Percentiles rank a stretch among this genome's conserved stretches.
Evolutionary conservation across 1,140 invertebrate species (phyloP).

Genomic region (Caligus rogercresseyi): DNA sequence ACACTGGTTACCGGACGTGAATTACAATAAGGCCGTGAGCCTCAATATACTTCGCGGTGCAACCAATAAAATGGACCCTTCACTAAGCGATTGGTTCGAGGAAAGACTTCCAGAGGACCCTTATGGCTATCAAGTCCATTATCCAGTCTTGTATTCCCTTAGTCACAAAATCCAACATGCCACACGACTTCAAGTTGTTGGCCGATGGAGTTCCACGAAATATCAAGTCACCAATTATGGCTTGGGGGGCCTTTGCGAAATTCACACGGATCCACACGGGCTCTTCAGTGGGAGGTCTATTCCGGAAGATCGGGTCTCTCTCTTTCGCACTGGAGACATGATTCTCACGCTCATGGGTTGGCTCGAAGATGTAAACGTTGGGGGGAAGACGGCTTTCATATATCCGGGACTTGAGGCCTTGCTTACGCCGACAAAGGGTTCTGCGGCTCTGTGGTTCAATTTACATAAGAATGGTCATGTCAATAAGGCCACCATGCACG

Average conservation of each 20-base stretch:
- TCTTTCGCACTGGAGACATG: slow-evolving; percentile 3
- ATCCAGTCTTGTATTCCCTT: neutral
- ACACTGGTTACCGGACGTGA: slow-evolving; percentile 1
- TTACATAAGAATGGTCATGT: neutral
- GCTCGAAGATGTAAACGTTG: slow-evolving; percentile 8
- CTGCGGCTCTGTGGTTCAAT: slow-evolving; percentile 7
- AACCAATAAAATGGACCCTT: neutral
- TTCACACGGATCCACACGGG: slow-evolving; percentile 9
- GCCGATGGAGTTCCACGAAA: neutral
- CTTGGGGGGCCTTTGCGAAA: slow-evolving; percentile 12
- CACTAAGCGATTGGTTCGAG: neutral
- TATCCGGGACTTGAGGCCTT: neutral
- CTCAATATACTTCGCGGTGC: neutral
- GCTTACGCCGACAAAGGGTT: slow-evolving; percentile 14
- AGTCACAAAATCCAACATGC: slow-evolving; percentile 1
- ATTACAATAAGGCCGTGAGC: neutral
- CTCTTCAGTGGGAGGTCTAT: neutral
- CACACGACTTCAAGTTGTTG: neutral
- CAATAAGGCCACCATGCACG: neutral
- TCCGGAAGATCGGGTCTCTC: neutral
- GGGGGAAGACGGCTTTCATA: slow-evolving; percentile 3
- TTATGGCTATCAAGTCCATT: neutral
- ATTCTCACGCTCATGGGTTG: slow-evolving; percentile 16
- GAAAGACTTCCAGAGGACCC: neutral
- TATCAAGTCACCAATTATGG: slow-evolving; percentile 19